Base-by-base conservation (phyloP, 2,113 vertebrate species). In the Asarcornis scutulata region DNA sequence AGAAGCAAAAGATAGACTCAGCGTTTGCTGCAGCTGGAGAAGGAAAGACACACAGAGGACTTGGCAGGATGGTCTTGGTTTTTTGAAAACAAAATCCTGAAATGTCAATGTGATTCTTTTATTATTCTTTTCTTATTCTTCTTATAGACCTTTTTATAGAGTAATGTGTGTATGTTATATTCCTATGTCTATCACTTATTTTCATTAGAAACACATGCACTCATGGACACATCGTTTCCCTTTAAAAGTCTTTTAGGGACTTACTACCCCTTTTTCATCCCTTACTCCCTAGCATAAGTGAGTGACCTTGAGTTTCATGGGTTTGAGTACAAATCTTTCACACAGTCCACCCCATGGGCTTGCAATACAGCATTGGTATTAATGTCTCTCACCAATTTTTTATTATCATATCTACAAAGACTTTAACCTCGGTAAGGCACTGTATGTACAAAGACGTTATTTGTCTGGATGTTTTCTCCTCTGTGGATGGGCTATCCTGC, bases 321-420 rank as follows among this genome's bases (percentile, higher is more conserved):
- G 59, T 91, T 89, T 91, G 86, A 77, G 20, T 66, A 27, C 17
- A 92, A 94, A 96, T 23, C 44, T 96, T 96, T 92, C 71, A 67
- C 23, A 42, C 14, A 89, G 36, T 42, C 56, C 52, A 79, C 46
- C 67, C 89, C 50, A 22, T n/a, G 73, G 53, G 31, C 92, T 95
- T 95, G 36, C 44, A 52, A 74, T 34, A 66, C 16, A 63, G 21
- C 34, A 63, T 94, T 93, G 87, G 27, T 63, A 40, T 69, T 90
- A 32, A 94, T 92, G 52, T 83, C 8, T 10, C 68, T 72, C 17
- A 11, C 26, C 62, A n/a, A n/a, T 78, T 91, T 89, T 82, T 53
- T 17, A 27, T 58, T 83, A 55, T 32, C 6, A 2, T 71, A 25
- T 58, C 83, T 94, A 92, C 84, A 67, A 81, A 82, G n/a, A 34